Evolutionary conservation across 1,140 invertebrate genomes (phyloP), one percentile per base, ranked within the genome.

Genomic region (Hycleus cichorii): DNA sequence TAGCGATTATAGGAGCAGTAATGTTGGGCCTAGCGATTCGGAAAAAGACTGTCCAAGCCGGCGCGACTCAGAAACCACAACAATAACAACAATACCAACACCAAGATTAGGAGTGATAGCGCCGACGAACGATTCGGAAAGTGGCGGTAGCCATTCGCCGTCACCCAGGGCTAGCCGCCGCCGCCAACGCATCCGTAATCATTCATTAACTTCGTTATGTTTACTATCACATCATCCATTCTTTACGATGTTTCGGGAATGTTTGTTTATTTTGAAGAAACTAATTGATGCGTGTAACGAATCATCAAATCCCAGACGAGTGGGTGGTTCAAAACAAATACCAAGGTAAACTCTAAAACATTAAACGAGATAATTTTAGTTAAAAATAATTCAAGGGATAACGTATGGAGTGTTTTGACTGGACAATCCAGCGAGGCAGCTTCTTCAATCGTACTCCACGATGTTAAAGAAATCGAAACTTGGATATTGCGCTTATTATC

Each of bases 201-300:
- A 97, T 76, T 95, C 93, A 8, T 78, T 99, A 60, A 99, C 96
- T 42, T 97, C 95, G 42, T 78, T 99, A 49, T 99, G 97, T 78
- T 87, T 99, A 64, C 83, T 99, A 43, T 98, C 95, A 60, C 97
- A 99, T 83, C 97, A 99, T 83, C 95, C 96, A 39, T 98, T 99
- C 77, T 97, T 99, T 75, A 90, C 94, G 44, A 94, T 89, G 69
- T 98, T 98, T 80, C 88, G 96, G 57, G 93, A 98, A 78, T 97
- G 95, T 79, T 83, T 99, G 59, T 93, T 92, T 76, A 89, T 97
- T 68, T 79, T 99, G 64, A 93, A 95, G 74, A 91, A 90, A 71
- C 79, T 99, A 55, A 96, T 99, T 68, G 95, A 98, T 78, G 91
- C 93, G 47, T 97, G 94, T 77, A 94, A 96, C 77, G 93, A 98